Evolutionary conservation across 1,140 invertebrate genomes (phyloP).

Genomic region (Drosophila sucinea): DNA sequence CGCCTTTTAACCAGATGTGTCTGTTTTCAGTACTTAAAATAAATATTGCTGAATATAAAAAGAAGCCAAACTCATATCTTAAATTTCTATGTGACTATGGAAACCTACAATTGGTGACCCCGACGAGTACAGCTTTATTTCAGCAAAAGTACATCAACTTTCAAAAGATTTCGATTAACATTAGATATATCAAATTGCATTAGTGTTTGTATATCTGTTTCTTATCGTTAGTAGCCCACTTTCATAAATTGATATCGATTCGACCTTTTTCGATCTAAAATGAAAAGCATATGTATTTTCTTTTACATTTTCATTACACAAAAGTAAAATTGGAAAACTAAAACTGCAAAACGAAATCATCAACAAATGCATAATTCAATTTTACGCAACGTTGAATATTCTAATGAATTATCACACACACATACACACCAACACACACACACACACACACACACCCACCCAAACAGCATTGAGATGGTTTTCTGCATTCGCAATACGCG

Average conservation of each 20-base stretch:
- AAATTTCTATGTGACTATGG: too few species aligned
- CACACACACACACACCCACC: not conserved
- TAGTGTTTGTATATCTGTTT: too few species aligned
- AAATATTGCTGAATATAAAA: too few species aligned
- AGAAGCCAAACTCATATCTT: too few species aligned
- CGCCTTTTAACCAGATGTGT: too few species aligned
- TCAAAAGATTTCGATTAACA: too few species aligned
- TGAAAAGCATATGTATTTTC: not conserved
- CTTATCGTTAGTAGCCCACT: not conserved
- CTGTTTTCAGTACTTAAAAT: too few species aligned
- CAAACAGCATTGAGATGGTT: slow-evolving; percentile 24
- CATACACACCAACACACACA: slow-evolving; percentile 19
- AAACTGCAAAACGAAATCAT: slow-evolving; percentile 40
- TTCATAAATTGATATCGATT: not conserved
- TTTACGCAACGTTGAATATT: slow-evolving; percentile 70
- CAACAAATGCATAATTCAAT: slow-evolving; percentile 64
- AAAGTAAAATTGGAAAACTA: slow-evolving; percentile 12
- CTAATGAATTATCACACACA: slow-evolving; percentile 70
- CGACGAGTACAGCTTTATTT: too few species aligned
- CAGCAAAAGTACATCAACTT: too few species aligned
- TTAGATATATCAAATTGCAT: too few species aligned
- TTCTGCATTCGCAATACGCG: slow-evolving; percentile 28
- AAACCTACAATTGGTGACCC: too few species aligned
- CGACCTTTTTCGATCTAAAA: not conserved
- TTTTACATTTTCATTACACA: slow-evolving; percentile 14